Conservation (phyloP, 2,888 invertebrate species). For the Erynnis tages region DNA sequence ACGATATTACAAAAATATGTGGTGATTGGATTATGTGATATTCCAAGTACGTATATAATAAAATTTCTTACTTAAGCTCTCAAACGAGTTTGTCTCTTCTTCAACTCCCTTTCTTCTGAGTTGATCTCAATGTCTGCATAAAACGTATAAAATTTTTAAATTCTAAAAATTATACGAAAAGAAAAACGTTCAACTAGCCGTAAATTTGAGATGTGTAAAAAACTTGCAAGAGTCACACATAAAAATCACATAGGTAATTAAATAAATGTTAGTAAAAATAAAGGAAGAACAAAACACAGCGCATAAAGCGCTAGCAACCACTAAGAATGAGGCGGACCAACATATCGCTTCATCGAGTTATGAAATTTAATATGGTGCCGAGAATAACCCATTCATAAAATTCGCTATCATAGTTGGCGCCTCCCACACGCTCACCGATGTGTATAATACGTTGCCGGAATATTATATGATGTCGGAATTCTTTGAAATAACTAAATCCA, state of each 20-base stretch:
- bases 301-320: neutral
- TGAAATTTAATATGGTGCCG: constrained; percentile 22
- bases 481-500: constrained; percentile 3
- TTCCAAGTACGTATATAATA: too few relatives aligned
- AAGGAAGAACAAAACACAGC: neutral
- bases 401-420: constrained; percentile 13
- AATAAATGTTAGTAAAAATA: neutral
- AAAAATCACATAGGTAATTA: neutral
- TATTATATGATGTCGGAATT: constrained; percentile 8
- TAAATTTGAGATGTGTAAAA: too few relatives aligned
- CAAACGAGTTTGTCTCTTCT: too few relatives aligned
- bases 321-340: constrained; percentile 1
- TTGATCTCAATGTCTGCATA: too few relatives aligned
- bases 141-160: too few relatives aligned
- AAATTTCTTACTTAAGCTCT: too few relatives aligned
- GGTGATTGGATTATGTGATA: too few relatives aligned
- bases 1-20: too few relatives aligned
- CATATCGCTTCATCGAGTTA: constrained; percentile 12
- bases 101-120: too few relatives aligned
- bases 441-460: constrained; percentile 8
- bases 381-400: constrained; percentile 24
- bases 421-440: constrained; percentile 10
- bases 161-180: too few relatives aligned
- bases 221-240: too few relatives aligned
- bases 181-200: too few relatives aligned